A percentile compares a stretch with the other conserved stretches of the same genome.
Evolutionary conservation across 1,140 invertebrate species (phyloP).

Genomic region (Aphidius gifuensis): DNA sequence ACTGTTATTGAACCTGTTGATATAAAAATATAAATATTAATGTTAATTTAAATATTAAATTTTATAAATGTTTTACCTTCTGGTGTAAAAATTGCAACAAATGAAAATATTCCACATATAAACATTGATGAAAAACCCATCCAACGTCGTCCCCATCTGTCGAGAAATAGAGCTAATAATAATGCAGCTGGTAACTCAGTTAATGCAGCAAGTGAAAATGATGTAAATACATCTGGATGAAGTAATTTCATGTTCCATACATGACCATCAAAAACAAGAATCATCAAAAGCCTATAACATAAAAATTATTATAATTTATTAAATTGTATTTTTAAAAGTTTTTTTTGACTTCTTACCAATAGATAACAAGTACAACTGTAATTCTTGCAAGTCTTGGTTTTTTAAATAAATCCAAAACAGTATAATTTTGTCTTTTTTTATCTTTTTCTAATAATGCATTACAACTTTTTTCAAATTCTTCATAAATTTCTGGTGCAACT

Average conservation of each 20-base stretch:
- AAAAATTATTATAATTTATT: constrained; percentile 4
- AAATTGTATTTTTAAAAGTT: constrained; percentile 12
- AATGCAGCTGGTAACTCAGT: constrained; percentile 82
- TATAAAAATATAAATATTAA: constrained; percentile 22
- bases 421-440: constrained; percentile 65
- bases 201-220: constrained; percentile 79
- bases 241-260: constrained; percentile 79
- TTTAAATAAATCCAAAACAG: constrained; percentile 75
- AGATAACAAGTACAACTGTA: constrained; percentile 70
- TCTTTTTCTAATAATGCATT: constrained; percentile 64
- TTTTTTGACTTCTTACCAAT: constrained; percentile 60
- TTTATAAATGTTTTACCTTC: constrained; percentile 52
- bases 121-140: constrained; percentile 76
- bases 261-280: constrained; percentile 82
- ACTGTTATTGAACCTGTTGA: constrained; percentile 64
- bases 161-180: constrained; percentile 73
- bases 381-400: constrained; percentile 70
- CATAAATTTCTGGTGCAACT: constrained; percentile 69
- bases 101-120: constrained; percentile 75
- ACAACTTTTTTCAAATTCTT: constrained; percentile 69
- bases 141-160: constrained; percentile 82
- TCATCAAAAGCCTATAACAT: constrained; percentile 68
- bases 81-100: constrained; percentile 70
- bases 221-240: constrained; percentile 76
- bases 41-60: neutral